These are phyloP conservation scores for Mesocricetus auratus DNA, from an alignment of 2,113 vertebrate species.

Conservation along the genomic window DNA sequence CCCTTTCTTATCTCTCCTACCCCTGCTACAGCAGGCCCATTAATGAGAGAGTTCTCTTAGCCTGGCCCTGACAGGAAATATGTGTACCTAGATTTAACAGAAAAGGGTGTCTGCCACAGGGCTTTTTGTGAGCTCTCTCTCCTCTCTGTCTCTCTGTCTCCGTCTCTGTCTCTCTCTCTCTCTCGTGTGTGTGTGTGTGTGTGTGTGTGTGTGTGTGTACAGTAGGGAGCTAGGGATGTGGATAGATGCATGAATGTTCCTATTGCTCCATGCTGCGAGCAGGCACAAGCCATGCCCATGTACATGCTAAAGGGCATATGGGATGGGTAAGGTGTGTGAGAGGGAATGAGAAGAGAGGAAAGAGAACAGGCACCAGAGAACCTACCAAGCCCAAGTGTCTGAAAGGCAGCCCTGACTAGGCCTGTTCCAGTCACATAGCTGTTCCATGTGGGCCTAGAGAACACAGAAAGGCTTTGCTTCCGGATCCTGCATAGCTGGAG, in stretches of 20 bases:
- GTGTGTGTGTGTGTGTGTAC: background rate
- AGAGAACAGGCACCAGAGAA: background rate
- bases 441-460: background rate
- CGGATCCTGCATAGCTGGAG: background rate
- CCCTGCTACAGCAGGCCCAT: background rate
- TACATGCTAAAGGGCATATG: background rate
- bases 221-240: background rate
- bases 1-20: conserved; percentile 20
- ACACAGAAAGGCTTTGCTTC: background rate
- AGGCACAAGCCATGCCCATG: background rate
- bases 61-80: background rate
- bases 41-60: background rate
- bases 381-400: background rate
- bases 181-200: background rate
- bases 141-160: background rate
- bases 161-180: background rate
- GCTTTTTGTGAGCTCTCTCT: background rate
- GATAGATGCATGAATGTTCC: background rate
- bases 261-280: background rate
- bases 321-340: background rate
- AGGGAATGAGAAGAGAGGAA: background rate
- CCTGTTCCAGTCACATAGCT: background rate
- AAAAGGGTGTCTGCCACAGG: background rate
- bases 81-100: background rate
- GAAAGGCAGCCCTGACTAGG: background rate